These are phyloP conservation scores for Australoheros scitulus DNA, from an alignment of 2,113 vertebrate genomes.

Conservation along the genomic window DNA sequence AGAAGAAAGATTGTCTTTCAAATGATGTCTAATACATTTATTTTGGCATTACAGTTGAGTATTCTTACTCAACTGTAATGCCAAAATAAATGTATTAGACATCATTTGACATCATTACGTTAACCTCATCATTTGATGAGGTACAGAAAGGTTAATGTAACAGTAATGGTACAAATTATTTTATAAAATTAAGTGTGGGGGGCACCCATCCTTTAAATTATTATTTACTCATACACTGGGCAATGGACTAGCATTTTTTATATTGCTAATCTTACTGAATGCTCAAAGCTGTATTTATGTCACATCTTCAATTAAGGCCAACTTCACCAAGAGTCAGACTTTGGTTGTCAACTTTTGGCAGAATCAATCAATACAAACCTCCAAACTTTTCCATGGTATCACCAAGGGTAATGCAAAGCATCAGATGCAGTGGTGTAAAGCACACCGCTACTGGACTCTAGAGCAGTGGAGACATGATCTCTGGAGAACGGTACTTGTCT, in stretches of 20 bases:
- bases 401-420: too few relatives aligned
- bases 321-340: not conserved
- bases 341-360: too few relatives aligned
- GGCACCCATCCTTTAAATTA: not conserved
- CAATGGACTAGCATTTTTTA: not conserved
- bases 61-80: too few relatives aligned
- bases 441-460: too few relatives aligned
- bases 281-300: not conserved
- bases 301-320: not conserved
- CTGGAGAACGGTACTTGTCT: too few relatives aligned
- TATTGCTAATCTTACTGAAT: not conserved
- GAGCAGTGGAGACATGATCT: too few relatives aligned
- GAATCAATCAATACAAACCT: too few relatives aligned
- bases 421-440: too few relatives aligned
- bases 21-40: not conserved
- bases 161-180: not conserved
- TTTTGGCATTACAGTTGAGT: not conserved
- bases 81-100: not conserved
- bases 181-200: not conserved
- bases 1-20: not conserved
- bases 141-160: not conserved
- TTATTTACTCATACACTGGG: not conserved
- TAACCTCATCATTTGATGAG: not conserved
- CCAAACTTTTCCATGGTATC: too few relatives aligned
- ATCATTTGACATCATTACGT: not conserved